Evolutionary conservation across 1,140 invertebrate genomes (phyloP).

Genomic region (Drusus annulatus): DNA sequence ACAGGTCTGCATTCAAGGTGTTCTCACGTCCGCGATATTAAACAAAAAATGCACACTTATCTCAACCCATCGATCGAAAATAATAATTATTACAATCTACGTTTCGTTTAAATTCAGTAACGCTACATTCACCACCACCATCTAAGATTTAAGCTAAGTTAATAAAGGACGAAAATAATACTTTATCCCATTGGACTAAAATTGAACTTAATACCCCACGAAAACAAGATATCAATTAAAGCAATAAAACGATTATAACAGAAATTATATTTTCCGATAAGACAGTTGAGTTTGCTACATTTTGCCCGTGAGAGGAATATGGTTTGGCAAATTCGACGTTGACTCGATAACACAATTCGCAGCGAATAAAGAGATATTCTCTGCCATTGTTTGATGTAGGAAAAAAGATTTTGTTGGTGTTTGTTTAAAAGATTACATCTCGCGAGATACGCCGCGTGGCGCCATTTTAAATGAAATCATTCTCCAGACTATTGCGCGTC

Average conservation of each 20-base stretch:
- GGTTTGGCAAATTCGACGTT: conserved; percentile 8
- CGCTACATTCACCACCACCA: neutral
- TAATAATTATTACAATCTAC: neutral
- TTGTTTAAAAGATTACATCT: conserved; percentile 5
- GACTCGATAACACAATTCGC: neutral
- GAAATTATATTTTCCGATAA: neutral
- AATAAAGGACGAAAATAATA: neutral
- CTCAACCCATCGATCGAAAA: conserved; percentile 23
- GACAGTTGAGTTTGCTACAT: conserved; percentile 19
- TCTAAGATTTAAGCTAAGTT: conserved; percentile 1
- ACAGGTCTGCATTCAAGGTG: conserved; percentile 10
- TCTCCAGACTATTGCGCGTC: no score
- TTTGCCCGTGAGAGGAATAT: conserved; percentile 5
- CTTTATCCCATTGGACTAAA: conserved; percentile 18
- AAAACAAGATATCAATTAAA: conserved; percentile 8
- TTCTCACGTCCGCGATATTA: no score
- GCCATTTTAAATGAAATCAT: no score
- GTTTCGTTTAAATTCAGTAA: conserved; percentile 20
- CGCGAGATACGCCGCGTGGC: neutral
- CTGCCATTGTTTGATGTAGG: neutral
- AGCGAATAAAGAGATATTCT: conserved; percentile 11
- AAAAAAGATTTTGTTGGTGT: neutral
- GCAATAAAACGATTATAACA: neutral
- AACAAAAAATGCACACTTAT: neutral
- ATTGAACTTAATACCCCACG: neutral